A percentile compares a stretch with the other conserved stretches of the same genome.
These are phyloP conservation scores for Cerastis leucographa DNA, from an alignment of 2,888 invertebrate species.

Conservation along the genomic window DNA sequence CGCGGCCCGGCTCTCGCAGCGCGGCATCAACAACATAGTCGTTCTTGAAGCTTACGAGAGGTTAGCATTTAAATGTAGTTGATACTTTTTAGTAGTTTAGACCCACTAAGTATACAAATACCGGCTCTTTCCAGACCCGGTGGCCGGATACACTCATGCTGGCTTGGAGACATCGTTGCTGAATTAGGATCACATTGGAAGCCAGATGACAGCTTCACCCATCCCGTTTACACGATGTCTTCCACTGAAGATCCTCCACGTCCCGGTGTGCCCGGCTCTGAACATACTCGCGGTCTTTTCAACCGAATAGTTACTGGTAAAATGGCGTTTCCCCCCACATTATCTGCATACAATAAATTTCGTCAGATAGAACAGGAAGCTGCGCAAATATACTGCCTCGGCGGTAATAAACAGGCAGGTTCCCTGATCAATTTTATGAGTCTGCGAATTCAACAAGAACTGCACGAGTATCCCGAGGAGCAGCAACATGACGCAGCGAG, in stretches of 20 bases:
- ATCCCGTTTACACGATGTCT: slow-evolving; percentile 92
- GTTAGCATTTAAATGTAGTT: slow-evolving; percentile 75
- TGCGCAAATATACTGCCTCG: slow-evolving; percentile 91
- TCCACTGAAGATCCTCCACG: slow-evolving; percentile 92
- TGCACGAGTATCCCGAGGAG: slow-evolving; percentile 92
- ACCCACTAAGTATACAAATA: slow-evolving; percentile 1
- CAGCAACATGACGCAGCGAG: slow-evolving; percentile 92
- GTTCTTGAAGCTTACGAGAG: slow-evolving; percentile 95
- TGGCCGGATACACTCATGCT: slow-evolving; percentile 94
- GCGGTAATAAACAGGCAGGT: slow-evolving; percentile 91
- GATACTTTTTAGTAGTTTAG: background rate
- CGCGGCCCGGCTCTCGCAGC: slow-evolving; percentile 92
- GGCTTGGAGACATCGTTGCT: slow-evolving; percentile 94
- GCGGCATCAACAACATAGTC: slow-evolving; percentile 93
- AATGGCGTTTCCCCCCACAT: slow-evolving; percentile 90
- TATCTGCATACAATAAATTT: slow-evolving; percentile 92
- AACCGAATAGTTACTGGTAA: slow-evolving; percentile 92
- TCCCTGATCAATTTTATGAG: slow-evolving; percentile 92
- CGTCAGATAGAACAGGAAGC: slow-evolving; percentile 93
- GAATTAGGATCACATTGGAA: slow-evolving; percentile 94
- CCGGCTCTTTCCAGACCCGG: slow-evolving; percentile 91
- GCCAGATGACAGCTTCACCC: slow-evolving; percentile 85
- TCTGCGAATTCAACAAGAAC: slow-evolving; percentile 92
- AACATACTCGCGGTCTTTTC: slow-evolving; percentile 90
- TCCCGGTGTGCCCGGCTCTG: slow-evolving; percentile 87